These are phyloP conservation scores for Poecilia velifera DNA, from an alignment of 2,797 vertebrate species.

Conservation along the genomic window DNA sequence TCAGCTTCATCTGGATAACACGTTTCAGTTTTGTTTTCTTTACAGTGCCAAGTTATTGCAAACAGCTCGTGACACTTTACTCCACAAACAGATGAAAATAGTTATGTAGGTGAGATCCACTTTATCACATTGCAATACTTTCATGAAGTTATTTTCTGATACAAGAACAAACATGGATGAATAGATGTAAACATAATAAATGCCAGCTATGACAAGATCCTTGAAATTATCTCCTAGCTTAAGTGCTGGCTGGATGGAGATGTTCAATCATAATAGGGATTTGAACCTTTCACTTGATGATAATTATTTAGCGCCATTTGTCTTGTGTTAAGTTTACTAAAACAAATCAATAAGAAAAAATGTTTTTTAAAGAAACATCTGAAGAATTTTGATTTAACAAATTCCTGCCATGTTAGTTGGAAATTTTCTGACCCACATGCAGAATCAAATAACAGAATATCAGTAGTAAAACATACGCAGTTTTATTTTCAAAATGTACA, in stretches of 20 bases:
- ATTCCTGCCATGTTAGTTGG: too few species aligned
- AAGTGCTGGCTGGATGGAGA: not conserved
- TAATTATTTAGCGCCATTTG: not conserved
- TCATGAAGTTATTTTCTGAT: not conserved
- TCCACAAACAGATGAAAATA: not conserved
- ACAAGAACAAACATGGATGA: not conserved
- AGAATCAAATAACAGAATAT: too few species aligned
- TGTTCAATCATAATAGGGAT: not conserved
- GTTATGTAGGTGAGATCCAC: not conserved
- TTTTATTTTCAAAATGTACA: too few species aligned
- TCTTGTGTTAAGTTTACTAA: not conserved
- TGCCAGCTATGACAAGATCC: not conserved
- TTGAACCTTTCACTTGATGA: not conserved
- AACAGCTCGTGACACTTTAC: not conserved
- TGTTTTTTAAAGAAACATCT: not conserved
- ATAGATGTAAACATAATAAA: not conserved
- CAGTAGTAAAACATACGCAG: too few species aligned
- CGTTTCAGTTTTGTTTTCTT: not conserved
- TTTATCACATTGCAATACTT: not conserved
- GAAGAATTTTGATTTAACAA: not conserved
- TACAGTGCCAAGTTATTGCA: not conserved
- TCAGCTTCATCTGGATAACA: not conserved
- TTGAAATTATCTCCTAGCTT: not conserved
- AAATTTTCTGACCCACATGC: too few species aligned
- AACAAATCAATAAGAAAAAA: too few species aligned